Percentiles rank a stretch among this genome's conserved stretches.
phyloP scores from a whole-genome alignment of 1,140 invertebrate genomes.

The Drosophila mauritiana region DNA sequence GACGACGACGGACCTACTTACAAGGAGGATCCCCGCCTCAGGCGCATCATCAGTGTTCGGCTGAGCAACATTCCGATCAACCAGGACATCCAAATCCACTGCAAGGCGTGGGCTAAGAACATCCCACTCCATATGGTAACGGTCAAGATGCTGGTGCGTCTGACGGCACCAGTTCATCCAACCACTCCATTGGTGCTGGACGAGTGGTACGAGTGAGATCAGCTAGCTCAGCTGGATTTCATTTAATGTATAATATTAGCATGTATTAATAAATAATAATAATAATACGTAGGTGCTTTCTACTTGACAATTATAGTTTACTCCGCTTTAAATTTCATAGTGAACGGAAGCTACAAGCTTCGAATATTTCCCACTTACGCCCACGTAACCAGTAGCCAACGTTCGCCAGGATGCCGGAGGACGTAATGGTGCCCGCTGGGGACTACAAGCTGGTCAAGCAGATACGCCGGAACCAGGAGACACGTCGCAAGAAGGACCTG shows the following conservation, averaged over 20 bases:
- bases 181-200: constrained; percentile 7
- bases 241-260: background rate
- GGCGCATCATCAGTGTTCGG: constrained; percentile 43
- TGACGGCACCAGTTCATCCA: background rate
- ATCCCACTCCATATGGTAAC: constrained; percentile 38
- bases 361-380: background rate
- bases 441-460: constrained; percentile 45
- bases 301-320: background rate
- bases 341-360: background rate
- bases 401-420: constrained; percentile 29
- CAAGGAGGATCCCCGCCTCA: constrained; percentile 12
- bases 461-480: constrained; percentile 35
- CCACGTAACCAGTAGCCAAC: background rate
- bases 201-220: constrained; percentile 1
- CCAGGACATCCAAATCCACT: constrained; percentile 7
- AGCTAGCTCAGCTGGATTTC: background rate
- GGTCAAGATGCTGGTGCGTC: constrained; percentile 15
- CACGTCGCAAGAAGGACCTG: constrained; percentile 35
- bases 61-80: constrained; percentile 32
- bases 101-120: constrained; percentile 59
- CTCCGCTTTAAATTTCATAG: background rate
- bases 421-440: constrained; percentile 35
- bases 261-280: no score
- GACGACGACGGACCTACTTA: constrained; percentile 6
- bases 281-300: no score